A percentile compares a stretch with the other conserved stretches of the same genome.
These are phyloP conservation scores for Drosophila subsilvestris DNA, from an alignment of 2,888 invertebrate species.

Conservation along the genomic window DNA sequence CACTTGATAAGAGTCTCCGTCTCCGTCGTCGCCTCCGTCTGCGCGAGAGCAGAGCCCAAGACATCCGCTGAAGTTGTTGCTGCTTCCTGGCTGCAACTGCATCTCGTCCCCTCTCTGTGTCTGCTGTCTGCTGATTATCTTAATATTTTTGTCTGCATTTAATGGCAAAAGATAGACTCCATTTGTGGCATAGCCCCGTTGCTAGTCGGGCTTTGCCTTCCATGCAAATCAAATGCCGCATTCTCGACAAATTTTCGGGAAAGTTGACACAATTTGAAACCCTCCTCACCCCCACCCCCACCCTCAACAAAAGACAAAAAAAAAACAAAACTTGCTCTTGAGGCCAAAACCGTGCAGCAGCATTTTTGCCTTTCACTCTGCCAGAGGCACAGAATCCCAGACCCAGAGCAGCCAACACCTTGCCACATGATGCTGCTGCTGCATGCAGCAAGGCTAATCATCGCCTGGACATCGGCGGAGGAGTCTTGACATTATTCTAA, in stretches of 20 bases:
- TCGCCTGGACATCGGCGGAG: conserved; percentile 45
- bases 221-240: conserved; percentile 47
- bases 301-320: conserved; percentile 3
- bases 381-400: conserved; percentile 24
- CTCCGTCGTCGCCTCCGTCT: not conserved
- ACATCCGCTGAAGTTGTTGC: conserved; percentile 20
- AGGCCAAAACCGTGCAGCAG: conserved; percentile 72
- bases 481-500: conserved; percentile 35
- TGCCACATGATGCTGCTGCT: conserved; percentile 48
- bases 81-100: conserved; percentile 13
- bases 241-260: conserved; percentile 64
- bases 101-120: conserved; percentile 26
- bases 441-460: conserved; percentile 53
- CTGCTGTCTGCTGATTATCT: conserved; percentile 58
- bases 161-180: conserved; percentile 55
- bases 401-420: conserved; percentile 32
- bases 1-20: conserved; percentile 44
- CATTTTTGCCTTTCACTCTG: conserved; percentile 66
- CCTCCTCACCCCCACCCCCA: conserved; percentile 20
- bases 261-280: conserved; percentile 76
- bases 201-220: conserved; percentile 1
- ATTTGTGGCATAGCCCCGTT: conserved; percentile 17
- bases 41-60: conserved; percentile 18
- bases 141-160: conserved; percentile 63
- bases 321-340: conserved; percentile 28